A percentile compares a stretch with the other conserved stretches of the same genome.
Conservation (phyloP, 2,797 vertebrate genomes). For the Sandelia bainsii region DNA sequence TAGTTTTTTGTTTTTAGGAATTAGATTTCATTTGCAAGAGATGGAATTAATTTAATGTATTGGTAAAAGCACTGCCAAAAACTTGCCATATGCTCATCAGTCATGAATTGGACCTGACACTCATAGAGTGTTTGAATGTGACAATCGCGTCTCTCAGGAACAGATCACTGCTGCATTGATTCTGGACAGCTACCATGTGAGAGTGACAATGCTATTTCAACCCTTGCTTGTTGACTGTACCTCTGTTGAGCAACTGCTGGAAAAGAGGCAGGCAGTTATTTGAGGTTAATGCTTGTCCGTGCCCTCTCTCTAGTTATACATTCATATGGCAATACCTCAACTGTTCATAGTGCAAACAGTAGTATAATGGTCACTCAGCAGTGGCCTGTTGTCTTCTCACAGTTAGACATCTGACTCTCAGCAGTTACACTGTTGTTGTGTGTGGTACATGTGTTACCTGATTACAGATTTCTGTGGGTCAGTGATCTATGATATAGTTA, state of each 20-base stretch:
- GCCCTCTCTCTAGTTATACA: slow-evolving; percentile 71
- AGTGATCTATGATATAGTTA: not conserved
- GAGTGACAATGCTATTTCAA: slow-evolving; percentile 65
- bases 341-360: slow-evolving; percentile 59
- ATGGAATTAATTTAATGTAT: slow-evolving; percentile 5
- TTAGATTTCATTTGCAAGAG: not conserved
- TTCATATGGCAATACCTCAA: slow-evolving; percentile 70
- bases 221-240: slow-evolving; percentile 64
- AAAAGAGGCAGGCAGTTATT: slow-evolving; percentile 67
- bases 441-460: slow-evolving; percentile 4
- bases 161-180: slow-evolving; percentile 54
- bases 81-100: slow-evolving; percentile 5
- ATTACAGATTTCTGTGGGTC: slow-evolving; percentile 17
- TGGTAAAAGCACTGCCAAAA: slow-evolving; percentile 15
- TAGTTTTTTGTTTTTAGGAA: no score
- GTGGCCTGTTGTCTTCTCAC: slow-evolving; percentile 35
- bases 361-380: slow-evolving; percentile 62
- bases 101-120: slow-evolving; percentile 4
- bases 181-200: slow-evolving; percentile 44
- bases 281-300: slow-evolving; percentile 75
- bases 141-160: slow-evolving; percentile 39
- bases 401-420: slow-evolving; percentile 21
- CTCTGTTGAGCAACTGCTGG: slow-evolving; percentile 70
- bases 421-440: not conserved
- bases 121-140: slow-evolving; percentile 39